Conservation (phyloP, 1,140 invertebrate species). For the Thalassaphorura encarpata region DNA sequence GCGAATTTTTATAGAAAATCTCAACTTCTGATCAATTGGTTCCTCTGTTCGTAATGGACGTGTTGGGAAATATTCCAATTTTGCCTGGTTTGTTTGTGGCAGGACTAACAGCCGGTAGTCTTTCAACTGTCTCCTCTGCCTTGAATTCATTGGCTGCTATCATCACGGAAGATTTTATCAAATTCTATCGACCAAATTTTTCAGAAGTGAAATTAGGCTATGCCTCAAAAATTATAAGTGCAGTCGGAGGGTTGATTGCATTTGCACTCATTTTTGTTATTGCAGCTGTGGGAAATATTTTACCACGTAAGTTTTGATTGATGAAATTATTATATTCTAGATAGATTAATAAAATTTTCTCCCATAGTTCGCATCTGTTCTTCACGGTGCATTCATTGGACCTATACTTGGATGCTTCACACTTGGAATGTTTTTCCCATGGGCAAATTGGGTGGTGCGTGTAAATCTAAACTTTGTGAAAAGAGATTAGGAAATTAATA, state of each 20-base stretch:
- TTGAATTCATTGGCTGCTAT: slow-evolving; percentile 25
- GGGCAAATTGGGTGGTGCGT: slow-evolving; percentile 54
- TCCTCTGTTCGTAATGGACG: slow-evolving; percentile 46
- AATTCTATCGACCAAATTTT: slow-evolving; percentile 24
- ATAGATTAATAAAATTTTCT: neutral
- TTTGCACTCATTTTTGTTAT: slow-evolving; percentile 25
- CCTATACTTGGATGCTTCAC: slow-evolving; percentile 65
- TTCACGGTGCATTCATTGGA: slow-evolving; percentile 40
- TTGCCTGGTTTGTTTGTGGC: slow-evolving; percentile 47
- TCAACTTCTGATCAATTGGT: slow-evolving; percentile 38
- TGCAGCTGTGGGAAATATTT: slow-evolving; percentile 9
- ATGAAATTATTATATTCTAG: neutral
- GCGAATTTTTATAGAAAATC: slow-evolving; percentile 3
- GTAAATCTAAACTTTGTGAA: neutral
- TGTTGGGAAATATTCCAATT: slow-evolving; percentile 38
- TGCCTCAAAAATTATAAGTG: slow-evolving; percentile 25
- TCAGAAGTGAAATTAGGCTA: slow-evolving; percentile 15
- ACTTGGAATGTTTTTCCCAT: slow-evolving; percentile 64
- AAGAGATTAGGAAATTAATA: neutral
- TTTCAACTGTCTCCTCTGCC: slow-evolving; percentile 21
- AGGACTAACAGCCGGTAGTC: slow-evolving; percentile 44
- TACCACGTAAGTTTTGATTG: neutral
- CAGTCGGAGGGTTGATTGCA: slow-evolving; percentile 22
- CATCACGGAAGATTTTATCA: slow-evolving; percentile 29
- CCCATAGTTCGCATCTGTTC: neutral